Evolutionary conservation across 2,888 invertebrate species (phyloP).

Genomic region (Archips xylosteana): DNA sequence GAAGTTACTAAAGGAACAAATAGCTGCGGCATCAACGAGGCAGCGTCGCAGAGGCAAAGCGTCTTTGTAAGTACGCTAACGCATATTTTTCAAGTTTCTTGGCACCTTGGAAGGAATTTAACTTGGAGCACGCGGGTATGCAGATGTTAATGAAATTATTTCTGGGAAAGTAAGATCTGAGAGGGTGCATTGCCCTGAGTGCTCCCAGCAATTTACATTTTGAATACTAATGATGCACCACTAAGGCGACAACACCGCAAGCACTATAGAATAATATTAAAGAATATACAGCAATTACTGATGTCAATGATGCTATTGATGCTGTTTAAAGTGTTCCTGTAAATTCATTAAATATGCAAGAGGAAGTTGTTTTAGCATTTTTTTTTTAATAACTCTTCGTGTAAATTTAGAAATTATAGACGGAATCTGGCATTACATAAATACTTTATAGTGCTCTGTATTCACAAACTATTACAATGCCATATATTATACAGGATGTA

Average conservation of each 20-base stretch:
- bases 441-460: no score
- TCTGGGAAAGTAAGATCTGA: constrained; percentile 80
- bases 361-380: neutral
- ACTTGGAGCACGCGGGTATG: constrained; percentile 66
- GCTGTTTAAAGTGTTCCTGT: constrained; percentile 37
- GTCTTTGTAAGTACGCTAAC: constrained; percentile 23
- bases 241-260: constrained; percentile 61
- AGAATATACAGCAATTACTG: constrained; percentile 66
- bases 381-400: no score
- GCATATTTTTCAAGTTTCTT: constrained; percentile 51
- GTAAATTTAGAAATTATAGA: no score
- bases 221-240: constrained; percentile 80
- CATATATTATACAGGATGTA: no score
- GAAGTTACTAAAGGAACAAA: constrained; percentile 19
- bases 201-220: constrained; percentile 79
- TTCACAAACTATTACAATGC: no score
- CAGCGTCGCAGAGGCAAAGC: neutral
- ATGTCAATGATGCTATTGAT: constrained; percentile 55
- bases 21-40: constrained; percentile 8
- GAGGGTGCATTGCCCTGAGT: constrained; percentile 78
- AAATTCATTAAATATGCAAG: constrained; percentile 26
- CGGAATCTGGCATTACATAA: no score
- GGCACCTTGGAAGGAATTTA: constrained; percentile 67
- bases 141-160: constrained; percentile 83
- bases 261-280: constrained; percentile 66